phyloP scores from a whole-genome alignment of 2,888 invertebrate species.

The Phalangium opilio region DNA sequence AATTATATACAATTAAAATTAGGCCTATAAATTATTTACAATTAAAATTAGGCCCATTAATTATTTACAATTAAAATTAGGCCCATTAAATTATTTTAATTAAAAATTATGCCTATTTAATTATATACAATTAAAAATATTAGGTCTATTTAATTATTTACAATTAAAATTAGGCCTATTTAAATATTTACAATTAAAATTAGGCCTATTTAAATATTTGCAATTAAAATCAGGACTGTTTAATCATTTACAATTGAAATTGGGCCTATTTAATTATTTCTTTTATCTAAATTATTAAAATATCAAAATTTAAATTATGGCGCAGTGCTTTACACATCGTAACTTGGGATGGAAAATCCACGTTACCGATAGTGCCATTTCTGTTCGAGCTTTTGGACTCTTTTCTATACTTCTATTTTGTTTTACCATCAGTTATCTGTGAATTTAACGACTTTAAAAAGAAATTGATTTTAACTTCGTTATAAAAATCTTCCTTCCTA shows the following conservation, averaged over 20 bases:
- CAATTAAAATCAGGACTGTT: not conserved
- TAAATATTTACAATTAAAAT: not conserved
- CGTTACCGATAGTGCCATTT: conserved; percentile 45
- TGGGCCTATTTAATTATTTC: not conserved
- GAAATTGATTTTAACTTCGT: too few relatives aligned
- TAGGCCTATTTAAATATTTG: not conserved
- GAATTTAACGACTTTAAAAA: too few relatives aligned
- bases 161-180: not conserved
- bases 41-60: too few relatives aligned
- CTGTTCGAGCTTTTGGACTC: too few relatives aligned
- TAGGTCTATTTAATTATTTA: not conserved
- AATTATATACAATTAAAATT: too few relatives aligned
- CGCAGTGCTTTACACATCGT: conserved; percentile 80
- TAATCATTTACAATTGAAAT: too few relatives aligned
- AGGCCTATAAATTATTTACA: too few relatives aligned
- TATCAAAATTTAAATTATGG: not conserved
- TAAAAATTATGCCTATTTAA: not conserved
- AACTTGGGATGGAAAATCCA: conserved; percentile 86
- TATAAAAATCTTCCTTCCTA: too few relatives aligned
- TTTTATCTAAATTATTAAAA: not conserved
- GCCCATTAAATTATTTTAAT: not conserved
- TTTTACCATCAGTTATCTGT: too few relatives aligned
- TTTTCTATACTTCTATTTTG: too few relatives aligned
- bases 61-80: not conserved
- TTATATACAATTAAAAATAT: not conserved